phyloP scores from a whole-genome alignment of 2,888 invertebrate genomes.

The Anoncus sp. region DNA sequence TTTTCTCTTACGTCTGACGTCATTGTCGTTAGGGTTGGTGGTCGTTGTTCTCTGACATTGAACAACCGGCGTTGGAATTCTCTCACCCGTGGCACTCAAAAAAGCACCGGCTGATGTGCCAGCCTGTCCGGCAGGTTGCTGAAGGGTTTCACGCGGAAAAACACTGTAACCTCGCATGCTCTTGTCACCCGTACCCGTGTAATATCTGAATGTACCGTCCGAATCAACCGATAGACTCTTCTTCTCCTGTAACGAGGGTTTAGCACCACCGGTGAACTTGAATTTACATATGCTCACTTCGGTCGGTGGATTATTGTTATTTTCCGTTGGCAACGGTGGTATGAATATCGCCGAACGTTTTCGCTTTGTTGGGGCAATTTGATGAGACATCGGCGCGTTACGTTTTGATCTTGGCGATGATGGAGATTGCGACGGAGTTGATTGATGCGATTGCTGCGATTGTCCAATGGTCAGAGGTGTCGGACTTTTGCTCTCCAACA shows the following conservation, averaged over 20 bases:
- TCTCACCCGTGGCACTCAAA: conserved; percentile 84
- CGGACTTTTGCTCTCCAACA: conserved; percentile 76
- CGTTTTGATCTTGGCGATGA: conserved; percentile 83
- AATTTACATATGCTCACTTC: conserved; percentile 97
- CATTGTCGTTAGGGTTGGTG: conserved; percentile 70
- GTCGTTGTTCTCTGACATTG: conserved; percentile 70
- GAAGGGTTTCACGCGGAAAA: conserved; percentile 89
- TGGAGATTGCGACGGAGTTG: conserved; percentile 64
- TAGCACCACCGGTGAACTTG: conserved; percentile 96
- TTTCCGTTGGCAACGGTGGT: conserved; percentile 91
- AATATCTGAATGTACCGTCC: conserved; percentile 94
- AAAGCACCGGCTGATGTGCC: conserved; percentile 84
- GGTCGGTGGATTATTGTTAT: conserved; percentile 90
- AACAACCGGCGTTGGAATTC: conserved; percentile 78
- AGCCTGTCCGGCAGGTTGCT: conserved; percentile 84
- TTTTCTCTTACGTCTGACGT: conserved; percentile 87
- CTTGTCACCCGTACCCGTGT: conserved; percentile 93
- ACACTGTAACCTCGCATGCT: conserved; percentile 91
- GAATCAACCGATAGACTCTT: conserved; percentile 96
- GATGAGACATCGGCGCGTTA: conserved; percentile 80
- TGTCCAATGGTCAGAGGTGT: conserved; percentile 57
- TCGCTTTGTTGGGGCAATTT: conserved; percentile 86
- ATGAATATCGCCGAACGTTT: conserved; percentile 94
- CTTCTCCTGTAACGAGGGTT: conserved; percentile 95
- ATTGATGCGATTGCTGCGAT: conserved; percentile 74